These are phyloP conservation scores for Ptyas mucosa DNA, from an alignment of 2,113 vertebrate genomes.

Conservation along the genomic window DNA sequence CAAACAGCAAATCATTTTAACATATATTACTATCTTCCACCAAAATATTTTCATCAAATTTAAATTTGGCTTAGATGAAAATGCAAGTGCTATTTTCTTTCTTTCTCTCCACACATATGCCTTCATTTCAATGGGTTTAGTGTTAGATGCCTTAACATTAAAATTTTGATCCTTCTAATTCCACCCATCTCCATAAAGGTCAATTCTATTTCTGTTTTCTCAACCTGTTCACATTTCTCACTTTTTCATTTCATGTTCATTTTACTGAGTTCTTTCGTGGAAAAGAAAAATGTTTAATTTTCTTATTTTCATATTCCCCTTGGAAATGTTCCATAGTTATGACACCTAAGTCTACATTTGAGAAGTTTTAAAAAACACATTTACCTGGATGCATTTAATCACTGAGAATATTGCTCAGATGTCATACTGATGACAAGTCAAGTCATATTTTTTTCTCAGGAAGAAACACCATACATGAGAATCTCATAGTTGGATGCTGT, in stretches of 20 bases:
- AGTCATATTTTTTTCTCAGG: slow-evolving; percentile 12
- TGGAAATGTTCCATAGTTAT: neutral
- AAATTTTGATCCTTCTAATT: neutral
- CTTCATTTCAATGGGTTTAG: neutral
- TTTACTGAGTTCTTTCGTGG: slow-evolving; percentile 2
- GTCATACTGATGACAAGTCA: neutral
- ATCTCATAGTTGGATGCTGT: neutral
- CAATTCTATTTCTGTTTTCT: slow-evolving; percentile 1
- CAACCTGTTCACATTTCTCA: slow-evolving; percentile 11
- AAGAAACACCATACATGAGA: slow-evolving; percentile 11
- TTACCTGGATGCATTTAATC: slow-evolving; percentile 34
- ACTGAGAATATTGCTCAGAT: neutral
- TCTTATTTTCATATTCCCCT: slow-evolving; percentile 1
- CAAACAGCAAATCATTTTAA: neutral
- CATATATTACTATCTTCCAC: neutral
- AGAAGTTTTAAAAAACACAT: neutral
- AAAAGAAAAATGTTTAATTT: slow-evolving; percentile 26
- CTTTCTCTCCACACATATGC: neutral
- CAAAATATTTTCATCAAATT: neutral
- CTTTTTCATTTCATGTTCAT: neutral
- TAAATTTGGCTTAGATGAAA: neutral
- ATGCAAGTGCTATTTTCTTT: neutral
- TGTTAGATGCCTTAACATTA: neutral
- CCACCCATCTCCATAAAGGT: neutral
- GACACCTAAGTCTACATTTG: neutral